Evolutionary conservation across 2,888 invertebrate genomes (phyloP), one percentile per base, ranked within the genome.

Genomic region (Deilephila porcellus): DNA sequence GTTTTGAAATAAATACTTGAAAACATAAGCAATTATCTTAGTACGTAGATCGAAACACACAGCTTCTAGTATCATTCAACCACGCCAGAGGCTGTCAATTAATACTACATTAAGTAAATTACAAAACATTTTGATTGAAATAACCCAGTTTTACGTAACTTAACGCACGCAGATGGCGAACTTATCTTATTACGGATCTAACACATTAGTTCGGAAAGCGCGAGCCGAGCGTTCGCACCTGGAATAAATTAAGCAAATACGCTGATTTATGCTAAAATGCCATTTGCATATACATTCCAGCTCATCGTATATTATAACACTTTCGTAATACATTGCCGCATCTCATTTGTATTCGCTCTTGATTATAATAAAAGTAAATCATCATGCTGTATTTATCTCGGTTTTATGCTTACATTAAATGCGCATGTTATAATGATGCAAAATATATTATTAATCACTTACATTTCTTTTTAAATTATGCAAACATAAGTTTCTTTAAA

Each of bases 231-330:
- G 32, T 37, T 63, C 63, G 45, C 67, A 67, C 67, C 67, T 67
- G 67, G 45, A 45, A 67, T 67, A 52, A 52, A 52, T 67, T 67
- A 67, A 67, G 25, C 52, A 45, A 67, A 67, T 34, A 34, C 71
- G 7, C 60, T 60, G 71, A 71, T 60, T 71, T 71, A 71, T 60
- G 59, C 14, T 60, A 71, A 71, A 60, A 59, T 5, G 60, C 59
- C 29, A 60, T 71, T 71, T 45, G 34, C 60, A 60, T 59, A 32
- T 62, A 62, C 62, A 62, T 14, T 19, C 19, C 32, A 14, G 56
- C 56, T 56, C 56, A n/a, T 56, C 19, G n/a, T 56, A n/a, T 56
- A 56, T 56, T 56, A n/a, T 56, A 56, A 56, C 56, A n/a, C 4
- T 56, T 56, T 56, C 56, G n/a, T n/a, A 17, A 56, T 56, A 56